A percentile compares a stretch with the other conserved stretches of the same genome.
phyloP scores from a whole-genome alignment of 1,140 invertebrate species.

The Sweltsa coloradensis region DNA sequence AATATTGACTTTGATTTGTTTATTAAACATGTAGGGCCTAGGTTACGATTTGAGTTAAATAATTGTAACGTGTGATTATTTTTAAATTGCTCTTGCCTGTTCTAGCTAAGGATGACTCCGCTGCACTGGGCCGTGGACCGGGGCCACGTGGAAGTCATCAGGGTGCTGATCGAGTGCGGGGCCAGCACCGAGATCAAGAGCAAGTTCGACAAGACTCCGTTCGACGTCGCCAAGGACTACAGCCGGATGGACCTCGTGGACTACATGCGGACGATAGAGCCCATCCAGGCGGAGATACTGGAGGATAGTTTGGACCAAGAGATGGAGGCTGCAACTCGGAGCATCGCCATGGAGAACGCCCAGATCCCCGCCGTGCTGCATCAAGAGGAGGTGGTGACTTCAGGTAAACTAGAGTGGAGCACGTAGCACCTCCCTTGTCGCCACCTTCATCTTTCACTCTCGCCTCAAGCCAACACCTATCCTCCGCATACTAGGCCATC shows the following conservation, averaged over 20 bases:
- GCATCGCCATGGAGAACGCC: constrained; percentile 10
- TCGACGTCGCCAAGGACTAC: constrained; percentile 59
- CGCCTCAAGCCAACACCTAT: too few relatives aligned
- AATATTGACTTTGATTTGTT: constrained; percentile 1
- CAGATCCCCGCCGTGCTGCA: constrained; percentile 12
- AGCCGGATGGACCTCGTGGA: constrained; percentile 41
- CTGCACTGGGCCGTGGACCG: constrained; percentile 89
- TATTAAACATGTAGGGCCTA: neutral
- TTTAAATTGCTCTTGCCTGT: constrained; percentile 5
- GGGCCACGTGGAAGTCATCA: constrained; percentile 55
- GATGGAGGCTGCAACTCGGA: constrained; percentile 12
- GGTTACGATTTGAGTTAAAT: neutral
- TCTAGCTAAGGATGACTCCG: constrained; percentile 80
- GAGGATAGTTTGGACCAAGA: constrained; percentile 3
- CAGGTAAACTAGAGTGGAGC: neutral
- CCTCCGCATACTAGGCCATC: too few relatives aligned
- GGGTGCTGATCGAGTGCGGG: constrained; percentile 55
- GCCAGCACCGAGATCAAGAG: constrained; percentile 52
- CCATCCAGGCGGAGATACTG: constrained; percentile 1
- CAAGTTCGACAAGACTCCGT: constrained; percentile 76
- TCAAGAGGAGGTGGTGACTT: constrained; percentile 13
- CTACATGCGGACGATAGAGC: neutral
- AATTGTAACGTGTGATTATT: neutral
- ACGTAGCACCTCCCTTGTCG: too few relatives aligned
- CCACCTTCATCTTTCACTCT: too few relatives aligned